Evolutionary conservation across 2,797 vertebrate genomes (phyloP).

Genomic region (Leptoclinus maculatus): DNA sequence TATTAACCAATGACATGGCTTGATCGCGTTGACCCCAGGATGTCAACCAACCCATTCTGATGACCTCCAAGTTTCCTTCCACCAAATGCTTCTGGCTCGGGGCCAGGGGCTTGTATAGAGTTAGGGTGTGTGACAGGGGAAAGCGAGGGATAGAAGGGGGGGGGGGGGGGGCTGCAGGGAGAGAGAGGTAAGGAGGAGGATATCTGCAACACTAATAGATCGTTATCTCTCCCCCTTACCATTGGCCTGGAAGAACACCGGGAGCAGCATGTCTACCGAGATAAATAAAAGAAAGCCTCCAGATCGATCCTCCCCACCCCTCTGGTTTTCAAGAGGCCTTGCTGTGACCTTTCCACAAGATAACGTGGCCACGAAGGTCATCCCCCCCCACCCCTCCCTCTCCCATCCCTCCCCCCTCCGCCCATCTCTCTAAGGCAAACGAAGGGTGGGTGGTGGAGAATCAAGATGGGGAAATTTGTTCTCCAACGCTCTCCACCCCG

Average conservation of each 20-base stretch:
- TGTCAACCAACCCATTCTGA: constrained; percentile 66
- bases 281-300: constrained; percentile 86
- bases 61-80: constrained; percentile 79
- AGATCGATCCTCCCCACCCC: constrained; percentile 82
- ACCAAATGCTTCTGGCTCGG: constrained; percentile 65
- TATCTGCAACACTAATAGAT: constrained; percentile 89
- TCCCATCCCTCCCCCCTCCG: constrained; percentile 1
- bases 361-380: constrained; percentile 86
- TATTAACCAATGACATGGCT: constrained; percentile 73
- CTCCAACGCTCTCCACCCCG: constrained; percentile 33
- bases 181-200: constrained; percentile 76
- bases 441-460: constrained; percentile 62
- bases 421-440: constrained; percentile 55
- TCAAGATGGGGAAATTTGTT: constrained; percentile 67
- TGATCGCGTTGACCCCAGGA: constrained; percentile 71
- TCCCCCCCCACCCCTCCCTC: not conserved
- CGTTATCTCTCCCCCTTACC: constrained; percentile 83
- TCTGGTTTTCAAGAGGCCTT: constrained; percentile 81
- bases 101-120: constrained; percentile 70
- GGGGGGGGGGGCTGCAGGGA: constrained; percentile 46
- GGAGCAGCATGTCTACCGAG: constrained; percentile 84
- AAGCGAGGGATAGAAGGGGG: constrained; percentile 60
- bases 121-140: constrained; percentile 65
- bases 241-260: constrained; percentile 85
- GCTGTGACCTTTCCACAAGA: constrained; percentile 84